These are phyloP conservation scores for Jordanella pulchra DNA, from an alignment of 2,797 vertebrate genomes.

Conservation along the genomic window DNA sequence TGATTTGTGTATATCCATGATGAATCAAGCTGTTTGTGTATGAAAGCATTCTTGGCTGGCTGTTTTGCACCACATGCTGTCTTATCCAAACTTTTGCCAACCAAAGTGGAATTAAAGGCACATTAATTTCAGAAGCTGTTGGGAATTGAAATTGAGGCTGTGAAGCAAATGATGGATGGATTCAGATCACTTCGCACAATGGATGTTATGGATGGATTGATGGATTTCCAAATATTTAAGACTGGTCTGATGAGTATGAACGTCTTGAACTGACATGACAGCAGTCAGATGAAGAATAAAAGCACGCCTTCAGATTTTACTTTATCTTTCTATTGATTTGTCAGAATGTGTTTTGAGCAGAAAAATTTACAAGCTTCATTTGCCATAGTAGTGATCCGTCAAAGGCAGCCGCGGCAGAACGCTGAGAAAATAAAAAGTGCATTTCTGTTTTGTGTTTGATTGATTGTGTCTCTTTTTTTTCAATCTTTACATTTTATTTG, in stretches of 20 bases:
- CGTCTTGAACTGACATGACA: constrained; percentile 4
- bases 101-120: constrained; percentile 21
- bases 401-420: constrained; percentile 24
- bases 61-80: constrained; percentile 16
- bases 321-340: constrained; percentile 51
- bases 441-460: constrained; percentile 18
- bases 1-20: constrained; percentile 7
- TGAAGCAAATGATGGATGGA: neutral
- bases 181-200: neutral
- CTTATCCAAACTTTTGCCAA: constrained; percentile 15
- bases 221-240: neutral
- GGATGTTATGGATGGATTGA: neutral
- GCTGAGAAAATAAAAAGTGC: constrained; percentile 22
- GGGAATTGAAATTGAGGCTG: constrained; percentile 1
- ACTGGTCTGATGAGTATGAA: neutral
- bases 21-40: constrained; percentile 4
- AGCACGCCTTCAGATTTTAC: constrained; percentile 12
- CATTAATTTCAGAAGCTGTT: constrained; percentile 20
- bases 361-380: constrained; percentile 62
- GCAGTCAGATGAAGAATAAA: constrained; percentile 19
- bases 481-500: neutral
- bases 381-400: constrained; percentile 52
- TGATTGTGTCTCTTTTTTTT: constrained; percentile 33
- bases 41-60: neutral
- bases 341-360: constrained; percentile 33